Conservation (phyloP, 2,113 vertebrate species). For the Burhinus bistriatus region DNA sequence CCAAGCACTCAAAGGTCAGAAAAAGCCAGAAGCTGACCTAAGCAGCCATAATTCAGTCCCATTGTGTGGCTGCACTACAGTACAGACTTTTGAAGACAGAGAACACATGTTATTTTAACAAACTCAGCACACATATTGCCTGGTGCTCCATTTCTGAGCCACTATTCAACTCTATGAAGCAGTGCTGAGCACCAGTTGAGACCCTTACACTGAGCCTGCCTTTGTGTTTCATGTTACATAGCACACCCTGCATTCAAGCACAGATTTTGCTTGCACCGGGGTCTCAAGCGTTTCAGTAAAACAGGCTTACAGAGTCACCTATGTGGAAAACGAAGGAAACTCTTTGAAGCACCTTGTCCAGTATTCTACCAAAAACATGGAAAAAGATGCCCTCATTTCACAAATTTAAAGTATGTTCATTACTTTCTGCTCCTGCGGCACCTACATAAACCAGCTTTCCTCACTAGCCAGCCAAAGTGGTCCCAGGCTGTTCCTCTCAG, state of each 20-base stretch:
- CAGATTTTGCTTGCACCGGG: accelerated
- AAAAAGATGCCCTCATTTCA: neutral
- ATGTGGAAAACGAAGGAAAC: neutral
- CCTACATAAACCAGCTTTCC: neutral
- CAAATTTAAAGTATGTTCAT: neutral
- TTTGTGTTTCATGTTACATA: accelerated
- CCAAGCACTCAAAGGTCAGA: neutral
- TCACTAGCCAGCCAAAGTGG: neutral
- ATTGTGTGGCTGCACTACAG: neutral
- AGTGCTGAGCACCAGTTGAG: neutral
- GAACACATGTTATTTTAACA: accelerated
- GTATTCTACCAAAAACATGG: neutral
- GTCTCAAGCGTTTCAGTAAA: neutral
- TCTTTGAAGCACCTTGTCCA: neutral
- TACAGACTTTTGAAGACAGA: neutral
- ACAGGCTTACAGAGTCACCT: neutral
- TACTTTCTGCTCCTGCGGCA: neutral
- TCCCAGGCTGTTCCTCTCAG: neutral
- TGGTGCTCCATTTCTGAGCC: neutral
- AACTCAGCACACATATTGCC: neutral
- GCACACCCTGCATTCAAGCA: neutral
- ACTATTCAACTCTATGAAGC: neutral
- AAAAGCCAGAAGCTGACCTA: neutral
- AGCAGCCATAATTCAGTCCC: neutral
- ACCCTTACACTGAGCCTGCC: neutral